These are phyloP conservation scores for Calephelis nemesis DNA, from an alignment of 1,140 invertebrate genomes.

Conservation along the genomic window DNA sequence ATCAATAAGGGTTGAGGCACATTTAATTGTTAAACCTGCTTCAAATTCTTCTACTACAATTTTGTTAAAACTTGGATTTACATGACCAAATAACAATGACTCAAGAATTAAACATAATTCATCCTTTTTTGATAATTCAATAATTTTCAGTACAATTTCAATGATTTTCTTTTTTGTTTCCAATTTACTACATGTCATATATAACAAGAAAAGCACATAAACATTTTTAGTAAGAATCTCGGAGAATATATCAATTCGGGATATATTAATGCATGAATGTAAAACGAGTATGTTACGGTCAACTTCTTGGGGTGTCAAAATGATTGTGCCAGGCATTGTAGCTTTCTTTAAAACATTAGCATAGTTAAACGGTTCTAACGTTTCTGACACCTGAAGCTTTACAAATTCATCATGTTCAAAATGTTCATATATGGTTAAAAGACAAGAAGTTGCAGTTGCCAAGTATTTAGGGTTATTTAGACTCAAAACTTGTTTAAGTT, in stretches of 20 bases:
- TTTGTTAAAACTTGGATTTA: constrained; percentile 1
- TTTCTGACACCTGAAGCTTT: constrained; percentile 67
- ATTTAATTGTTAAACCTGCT: constrained; percentile 58
- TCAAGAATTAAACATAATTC: constrained; percentile 39
- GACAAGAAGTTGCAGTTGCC: constrained; percentile 77
- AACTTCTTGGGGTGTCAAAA: constrained; percentile 65
- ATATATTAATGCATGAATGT: constrained; percentile 60
- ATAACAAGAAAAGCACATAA: constrained; percentile 55
- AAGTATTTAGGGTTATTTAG: constrained; percentile 69
- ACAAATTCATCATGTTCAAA: constrained; percentile 67
- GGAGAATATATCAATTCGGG: constrained; percentile 48
- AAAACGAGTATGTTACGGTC: constrained; percentile 67
- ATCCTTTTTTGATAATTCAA: constrained; percentile 46
- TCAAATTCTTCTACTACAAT: constrained; percentile 56
- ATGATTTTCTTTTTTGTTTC: constrained; percentile 56
- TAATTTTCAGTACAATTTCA: constrained; percentile 58
- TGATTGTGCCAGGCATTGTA: constrained; percentile 57
- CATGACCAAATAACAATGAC: constrained; percentile 47
- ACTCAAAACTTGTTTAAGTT: constrained; percentile 74
- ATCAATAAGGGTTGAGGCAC: constrained; percentile 24
- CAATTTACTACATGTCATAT: constrained; percentile 48
- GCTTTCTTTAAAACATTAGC: constrained; percentile 38
- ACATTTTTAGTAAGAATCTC: constrained; percentile 52
- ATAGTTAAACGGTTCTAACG: constrained; percentile 64
- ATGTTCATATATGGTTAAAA: constrained; percentile 76